These are phyloP conservation scores for Mohoua ochrocephala DNA, from an alignment of 2,113 vertebrate species.

Conservation along the genomic window DNA sequence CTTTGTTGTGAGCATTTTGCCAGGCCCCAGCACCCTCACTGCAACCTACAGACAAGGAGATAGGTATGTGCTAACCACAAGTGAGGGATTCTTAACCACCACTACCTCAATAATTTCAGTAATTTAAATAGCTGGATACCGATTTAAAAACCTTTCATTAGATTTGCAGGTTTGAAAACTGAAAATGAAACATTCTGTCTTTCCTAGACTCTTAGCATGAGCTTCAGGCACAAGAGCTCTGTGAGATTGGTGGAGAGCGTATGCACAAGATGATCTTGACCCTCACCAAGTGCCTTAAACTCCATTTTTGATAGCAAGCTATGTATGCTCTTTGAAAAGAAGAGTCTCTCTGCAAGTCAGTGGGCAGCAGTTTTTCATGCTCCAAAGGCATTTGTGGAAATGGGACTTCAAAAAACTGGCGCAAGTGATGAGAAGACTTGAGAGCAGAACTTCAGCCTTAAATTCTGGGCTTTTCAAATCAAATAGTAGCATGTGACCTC, in stretches of 20 bases:
- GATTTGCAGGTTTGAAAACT: neutral
- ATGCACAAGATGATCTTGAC: neutral
- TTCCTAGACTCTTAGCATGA: accelerated
- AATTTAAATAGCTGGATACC: neutral
- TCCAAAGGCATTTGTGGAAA: neutral
- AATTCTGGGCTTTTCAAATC: neutral
- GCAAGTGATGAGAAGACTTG: neutral
- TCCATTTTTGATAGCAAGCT: neutral
- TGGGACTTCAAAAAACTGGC: neutral
- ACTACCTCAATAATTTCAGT: neutral
- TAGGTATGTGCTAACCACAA: neutral
- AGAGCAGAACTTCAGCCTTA: neutral
- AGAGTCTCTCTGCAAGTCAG: neutral
- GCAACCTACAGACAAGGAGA: neutral
- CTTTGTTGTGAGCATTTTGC: neutral
- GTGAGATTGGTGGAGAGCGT: neutral
- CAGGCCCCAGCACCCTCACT: neutral
- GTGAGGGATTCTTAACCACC: neutral
- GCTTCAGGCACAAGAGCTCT: neutral
- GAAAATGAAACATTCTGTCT: neutral
- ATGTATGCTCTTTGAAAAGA: neutral
- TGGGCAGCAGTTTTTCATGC: neutral
- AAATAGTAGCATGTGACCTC: neutral
- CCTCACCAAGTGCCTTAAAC: neutral
- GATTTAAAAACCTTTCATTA: neutral